A percentile compares a stretch with the other conserved stretches of the same genome.
Evolutionary conservation across 2,797 vertebrate genomes (phyloP).

Genomic region (Tangara arthus): DNA sequence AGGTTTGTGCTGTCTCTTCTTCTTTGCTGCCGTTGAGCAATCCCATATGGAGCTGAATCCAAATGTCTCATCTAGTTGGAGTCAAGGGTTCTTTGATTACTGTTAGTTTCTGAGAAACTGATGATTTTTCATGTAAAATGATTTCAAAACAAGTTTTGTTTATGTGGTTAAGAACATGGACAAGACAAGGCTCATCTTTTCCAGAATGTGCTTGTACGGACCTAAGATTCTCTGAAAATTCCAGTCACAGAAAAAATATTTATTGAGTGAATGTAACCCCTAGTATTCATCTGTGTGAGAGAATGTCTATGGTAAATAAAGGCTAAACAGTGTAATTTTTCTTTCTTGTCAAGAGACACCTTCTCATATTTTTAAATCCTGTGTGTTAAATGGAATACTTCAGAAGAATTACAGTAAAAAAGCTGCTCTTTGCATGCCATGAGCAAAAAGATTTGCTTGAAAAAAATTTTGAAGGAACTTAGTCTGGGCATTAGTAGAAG

Average conservation of each 20-base stretch:
- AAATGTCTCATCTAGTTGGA: rapidly evolving
- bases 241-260: neutral
- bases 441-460: neutral
- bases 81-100: neutral
- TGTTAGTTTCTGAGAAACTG: neutral
- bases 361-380: neutral
- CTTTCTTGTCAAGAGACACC: neutral
- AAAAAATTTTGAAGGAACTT: neutral
- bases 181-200: neutral
- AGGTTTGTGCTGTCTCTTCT: neutral
- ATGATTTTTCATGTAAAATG: neutral
- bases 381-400: neutral
- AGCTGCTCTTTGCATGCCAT: neutral
- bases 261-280: neutral
- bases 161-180: neutral
- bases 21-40: neutral
- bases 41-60: neutral
- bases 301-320: neutral
- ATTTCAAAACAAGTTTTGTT: neutral
- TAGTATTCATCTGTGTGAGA: neutral
- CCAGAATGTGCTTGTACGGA: neutral
- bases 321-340: neutral
- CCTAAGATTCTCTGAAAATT: neutral
- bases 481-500: neutral
- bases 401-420: neutral